phyloP scores from a whole-genome alignment of 1,140 invertebrate species.

The Bombus turneri region DNA sequence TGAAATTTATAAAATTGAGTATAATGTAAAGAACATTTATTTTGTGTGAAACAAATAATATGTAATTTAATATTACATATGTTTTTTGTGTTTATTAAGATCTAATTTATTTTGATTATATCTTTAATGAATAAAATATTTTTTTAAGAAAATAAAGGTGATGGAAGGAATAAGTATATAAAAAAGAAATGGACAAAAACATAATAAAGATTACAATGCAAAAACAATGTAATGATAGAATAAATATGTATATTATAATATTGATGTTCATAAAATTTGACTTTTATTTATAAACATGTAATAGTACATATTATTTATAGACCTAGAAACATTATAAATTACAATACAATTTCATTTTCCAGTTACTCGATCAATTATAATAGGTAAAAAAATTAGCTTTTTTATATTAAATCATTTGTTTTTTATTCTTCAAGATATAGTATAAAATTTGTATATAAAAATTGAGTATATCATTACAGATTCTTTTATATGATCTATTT shows the following conservation, averaged over 20 bases:
- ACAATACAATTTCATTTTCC: no score
- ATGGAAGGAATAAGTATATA: no score
- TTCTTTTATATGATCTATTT: neutral
- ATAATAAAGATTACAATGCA: no score
- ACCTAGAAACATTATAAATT: no score
- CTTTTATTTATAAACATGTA: neutral
- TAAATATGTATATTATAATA: no score
- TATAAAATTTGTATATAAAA: neutral
- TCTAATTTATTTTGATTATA: neutral
- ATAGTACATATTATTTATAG: no score
- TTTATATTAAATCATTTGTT: neutral
- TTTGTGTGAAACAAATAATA: neutral
- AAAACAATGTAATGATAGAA: no score
- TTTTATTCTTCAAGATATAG: neutral
- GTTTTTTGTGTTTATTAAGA: neutral
- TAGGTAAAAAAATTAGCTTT: no score
- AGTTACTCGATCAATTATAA: no score
- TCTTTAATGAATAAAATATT: neutral
- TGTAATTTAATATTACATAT: neutral
- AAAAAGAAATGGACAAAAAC: no score
- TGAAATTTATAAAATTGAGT: neutral
- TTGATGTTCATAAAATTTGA: neutral
- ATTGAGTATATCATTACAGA: neutral
- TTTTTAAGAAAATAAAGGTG: neutral
- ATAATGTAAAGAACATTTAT: neutral